Base-by-base conservation (phyloP, 2,888 invertebrate species). In the Yponomeuta cagnagella region DNA sequence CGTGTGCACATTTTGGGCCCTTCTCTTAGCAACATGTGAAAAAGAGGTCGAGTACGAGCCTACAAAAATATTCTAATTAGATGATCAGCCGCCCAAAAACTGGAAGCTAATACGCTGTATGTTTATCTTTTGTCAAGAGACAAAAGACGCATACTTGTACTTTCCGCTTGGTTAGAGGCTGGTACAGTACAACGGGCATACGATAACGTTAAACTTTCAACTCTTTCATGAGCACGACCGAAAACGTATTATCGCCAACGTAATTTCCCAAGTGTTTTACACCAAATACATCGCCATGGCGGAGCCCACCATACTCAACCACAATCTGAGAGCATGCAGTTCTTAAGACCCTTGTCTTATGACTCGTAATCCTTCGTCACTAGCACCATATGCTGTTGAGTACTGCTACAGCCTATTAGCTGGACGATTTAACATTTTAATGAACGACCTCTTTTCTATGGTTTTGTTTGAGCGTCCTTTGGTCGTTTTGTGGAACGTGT, bases 381-480 rank as follows among this genome's bases (percentile, higher is more conserved):
- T 15, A 58, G 5, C 15, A 5, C 52, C 52, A 58, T 58, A 58
- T 58, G 52, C 15, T 15, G 12, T 15, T 5, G 15, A 58, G 15
- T 58, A 58, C 15, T 58, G 15, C 15, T 15, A 58, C 52, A 58
- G 52, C 8, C 15, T 58, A 58, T 58, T 58, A 58, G 52, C 15
- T 58, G 52, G 15, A 58, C 15, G 52, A 12, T 58, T 58, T 58
- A 58, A 58, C 52, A 58, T 58, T 58, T 68, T 30, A 68, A 68
- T 58, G 68, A 58, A 68, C 48, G 68, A 68, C 68, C 68, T 48
- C 12, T 52, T 68, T 68, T 30, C 52, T 15, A 58, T 58, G 52
- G 68, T 30, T 12, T 12, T 52, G 52, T 31, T 48, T 30, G 68
- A 68, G 68, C 48, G 31, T 68, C 52, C 68, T 68, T 30, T 68